Percentiles rank a stretch among this genome's conserved stretches.
Evolutionary conservation across 2,113 vertebrate species (phyloP).

Genomic region (Smithornis capensis): DNA sequence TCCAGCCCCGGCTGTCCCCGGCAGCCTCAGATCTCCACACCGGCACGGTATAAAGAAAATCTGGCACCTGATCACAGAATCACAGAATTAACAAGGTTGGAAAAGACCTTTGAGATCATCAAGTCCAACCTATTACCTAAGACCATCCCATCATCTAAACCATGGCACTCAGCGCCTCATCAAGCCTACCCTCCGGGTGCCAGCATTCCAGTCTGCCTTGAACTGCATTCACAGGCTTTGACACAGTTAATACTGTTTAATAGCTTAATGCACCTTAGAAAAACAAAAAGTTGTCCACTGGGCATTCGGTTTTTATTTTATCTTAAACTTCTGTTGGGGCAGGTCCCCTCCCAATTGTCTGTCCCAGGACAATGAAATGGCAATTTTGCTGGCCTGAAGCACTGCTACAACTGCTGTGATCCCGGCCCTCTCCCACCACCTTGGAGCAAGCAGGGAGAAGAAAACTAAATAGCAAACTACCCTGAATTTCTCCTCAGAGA

Average conservation of each 20-base stretch:
- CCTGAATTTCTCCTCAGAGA: not conserved
- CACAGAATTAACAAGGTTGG: too few species aligned
- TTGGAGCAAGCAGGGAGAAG: not conserved
- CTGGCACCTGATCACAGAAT: accelerated
- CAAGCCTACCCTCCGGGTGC: accelerated
- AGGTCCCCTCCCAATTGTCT: not conserved
- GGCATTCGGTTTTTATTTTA: not conserved
- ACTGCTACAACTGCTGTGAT: not conserved
- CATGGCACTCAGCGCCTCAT: too few species aligned
- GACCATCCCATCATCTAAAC: too few species aligned
- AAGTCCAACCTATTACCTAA: too few species aligned
- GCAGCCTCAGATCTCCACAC: not conserved
- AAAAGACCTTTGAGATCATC: too few species aligned
- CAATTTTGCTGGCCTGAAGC: not conserved
- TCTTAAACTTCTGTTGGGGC: not conserved
- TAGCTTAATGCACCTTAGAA: not conserved
- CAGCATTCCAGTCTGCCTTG: accelerated
- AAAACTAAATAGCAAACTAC: not conserved
- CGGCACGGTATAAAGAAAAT: accelerated
- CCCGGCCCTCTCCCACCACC: too few species aligned
- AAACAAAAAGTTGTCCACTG: not conserved
- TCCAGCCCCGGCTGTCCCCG: not conserved
- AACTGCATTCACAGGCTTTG: accelerated
- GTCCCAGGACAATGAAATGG: not conserved
- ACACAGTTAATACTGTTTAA: accelerated